Base-by-base conservation (phyloP, 2,797 vertebrate species). In the Sebastes steindachneri region DNA sequence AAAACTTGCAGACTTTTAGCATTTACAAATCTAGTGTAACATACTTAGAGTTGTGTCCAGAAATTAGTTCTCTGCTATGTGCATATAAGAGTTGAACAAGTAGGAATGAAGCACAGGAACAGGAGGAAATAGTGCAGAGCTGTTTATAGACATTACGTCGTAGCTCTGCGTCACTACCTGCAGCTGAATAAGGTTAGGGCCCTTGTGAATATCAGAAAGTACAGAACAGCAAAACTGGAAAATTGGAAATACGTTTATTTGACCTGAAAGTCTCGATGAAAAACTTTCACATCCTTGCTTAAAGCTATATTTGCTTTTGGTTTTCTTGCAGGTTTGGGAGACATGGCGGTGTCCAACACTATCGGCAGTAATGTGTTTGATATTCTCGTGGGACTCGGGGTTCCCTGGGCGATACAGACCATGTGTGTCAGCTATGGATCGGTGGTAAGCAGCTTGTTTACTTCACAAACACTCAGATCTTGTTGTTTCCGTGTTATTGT, bases 301-400 rank as follows among this genome's bases (percentile, higher is more conserved):
- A 11, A 31, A 68, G 4, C 15, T 5, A 4, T 6, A 15, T 2
- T 19, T 37, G 31, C 9, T 55, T 53, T 25, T 64, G 7, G 10
- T 77, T 83, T 51, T 63, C 45, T 80, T 73, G 62, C 83, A 98
- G 98, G 98, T 69, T 95, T 99, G 0, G 98, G 98, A 14, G 98
- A 99, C 92, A 99, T 99, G 98, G 98, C 98, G 0, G 98, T 99
- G 37, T 99, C 98, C 35, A 99, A 99, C 85, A 98, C 97, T 41
- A 97, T 99, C 5, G 98, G 98, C 82, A 99, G 98, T 89, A 99
- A 99, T 2, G 98, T 99, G 62, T 99, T 99, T 91, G 98, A 99
- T 85, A 99, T 99, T 82, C 96, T 99, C 2, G 98, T 99, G 84
- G 98, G 98, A 9, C 97, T 99, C 2, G 98, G 98, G 0, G 73